These are phyloP conservation scores for Zaprionus africanus DNA, from an alignment of 1,140 invertebrate genomes.

Conservation along the genomic window DNA sequence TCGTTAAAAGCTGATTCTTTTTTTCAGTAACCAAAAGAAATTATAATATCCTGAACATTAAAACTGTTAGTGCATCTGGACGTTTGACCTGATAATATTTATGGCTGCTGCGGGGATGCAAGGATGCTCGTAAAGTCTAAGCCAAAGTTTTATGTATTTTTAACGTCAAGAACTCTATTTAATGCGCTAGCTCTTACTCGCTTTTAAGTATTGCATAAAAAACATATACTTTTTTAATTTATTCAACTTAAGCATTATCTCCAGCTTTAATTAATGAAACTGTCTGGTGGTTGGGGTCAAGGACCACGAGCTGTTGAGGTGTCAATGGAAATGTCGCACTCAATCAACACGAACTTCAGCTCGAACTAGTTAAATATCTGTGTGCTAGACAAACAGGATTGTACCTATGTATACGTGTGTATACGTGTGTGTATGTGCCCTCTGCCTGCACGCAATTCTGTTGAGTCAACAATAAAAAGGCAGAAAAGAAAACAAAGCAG, in stretches of 20 bases:
- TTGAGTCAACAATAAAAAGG: constrained; percentile 70
- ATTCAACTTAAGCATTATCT: neutral
- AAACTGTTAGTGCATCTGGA: neutral
- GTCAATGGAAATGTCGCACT: constrained; percentile 64
- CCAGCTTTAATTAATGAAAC: neutral
- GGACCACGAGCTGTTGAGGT: constrained; percentile 49
- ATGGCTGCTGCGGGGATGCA: neutral
- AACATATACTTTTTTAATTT: neutral
- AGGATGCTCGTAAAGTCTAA: neutral
- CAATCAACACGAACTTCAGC: constrained; percentile 58
- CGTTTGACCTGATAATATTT: neutral
- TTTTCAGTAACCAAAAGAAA: neutral
- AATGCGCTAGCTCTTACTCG: neutral
- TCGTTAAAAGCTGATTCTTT: neutral
- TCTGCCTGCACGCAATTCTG: constrained; percentile 61
- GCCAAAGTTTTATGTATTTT: neutral
- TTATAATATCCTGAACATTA: neutral
- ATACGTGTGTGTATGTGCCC: constrained; percentile 1
- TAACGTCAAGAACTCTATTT: neutral
- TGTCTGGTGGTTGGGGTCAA: neutral
- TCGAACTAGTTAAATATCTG: constrained; percentile 50
- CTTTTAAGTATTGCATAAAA: neutral
- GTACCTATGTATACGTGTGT: neutral
- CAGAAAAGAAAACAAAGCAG: constrained; percentile 42
- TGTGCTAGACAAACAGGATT: constrained; percentile 4